Evolutionary conservation across 2,888 invertebrate species (phyloP).

Genomic region (Steinernema scapterisci): DNA sequence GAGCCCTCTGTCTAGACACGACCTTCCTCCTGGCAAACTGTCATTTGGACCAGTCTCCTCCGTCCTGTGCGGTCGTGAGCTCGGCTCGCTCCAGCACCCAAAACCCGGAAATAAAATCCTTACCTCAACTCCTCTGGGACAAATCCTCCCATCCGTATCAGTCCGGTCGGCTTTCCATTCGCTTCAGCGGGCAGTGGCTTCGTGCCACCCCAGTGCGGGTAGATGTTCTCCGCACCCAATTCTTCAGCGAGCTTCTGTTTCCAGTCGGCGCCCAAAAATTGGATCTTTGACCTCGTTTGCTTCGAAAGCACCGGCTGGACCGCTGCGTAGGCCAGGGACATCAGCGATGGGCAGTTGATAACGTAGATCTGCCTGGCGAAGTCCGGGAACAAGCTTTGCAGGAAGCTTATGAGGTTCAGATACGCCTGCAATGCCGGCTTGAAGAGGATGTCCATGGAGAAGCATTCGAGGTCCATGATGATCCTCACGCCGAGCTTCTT

Average conservation of each 20-base stretch:
- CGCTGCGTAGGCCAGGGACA: conserved; percentile 43
- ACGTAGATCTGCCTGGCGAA: conserved; percentile 41
- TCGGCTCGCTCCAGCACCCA: no score
- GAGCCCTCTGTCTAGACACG: no score
- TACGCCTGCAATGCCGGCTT: conserved; percentile 57
- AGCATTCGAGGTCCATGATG: conserved; percentile 62
- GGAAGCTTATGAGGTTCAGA: conserved; percentile 49
- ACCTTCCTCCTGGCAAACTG: no score
- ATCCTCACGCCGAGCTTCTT: conserved; percentile 58
- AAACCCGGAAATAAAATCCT: no score
- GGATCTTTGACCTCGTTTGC: conserved; percentile 46
- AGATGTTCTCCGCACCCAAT: conserved; percentile 46
- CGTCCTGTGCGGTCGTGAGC: no score
- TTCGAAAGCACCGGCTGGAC: conserved; percentile 49
- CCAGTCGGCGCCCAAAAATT: conserved; percentile 40
- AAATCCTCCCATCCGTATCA: conserved; percentile 57
- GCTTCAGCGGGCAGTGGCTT: background rate
- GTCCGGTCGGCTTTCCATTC: conserved; percentile 43
- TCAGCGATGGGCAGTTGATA: conserved; percentile 47
- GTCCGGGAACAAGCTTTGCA: conserved; percentile 52
- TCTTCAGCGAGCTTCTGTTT: conserved; percentile 38
- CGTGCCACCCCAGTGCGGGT: conserved; percentile 45
- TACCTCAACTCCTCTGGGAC: conserved; percentile 44
- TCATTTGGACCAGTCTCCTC: no score
- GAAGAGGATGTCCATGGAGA: conserved; percentile 57